Percentiles rank a stretch among this genome's conserved stretches.
Evolutionary conservation across 2,797 vertebrate species (phyloP).

Genomic region (Huso huso): DNA sequence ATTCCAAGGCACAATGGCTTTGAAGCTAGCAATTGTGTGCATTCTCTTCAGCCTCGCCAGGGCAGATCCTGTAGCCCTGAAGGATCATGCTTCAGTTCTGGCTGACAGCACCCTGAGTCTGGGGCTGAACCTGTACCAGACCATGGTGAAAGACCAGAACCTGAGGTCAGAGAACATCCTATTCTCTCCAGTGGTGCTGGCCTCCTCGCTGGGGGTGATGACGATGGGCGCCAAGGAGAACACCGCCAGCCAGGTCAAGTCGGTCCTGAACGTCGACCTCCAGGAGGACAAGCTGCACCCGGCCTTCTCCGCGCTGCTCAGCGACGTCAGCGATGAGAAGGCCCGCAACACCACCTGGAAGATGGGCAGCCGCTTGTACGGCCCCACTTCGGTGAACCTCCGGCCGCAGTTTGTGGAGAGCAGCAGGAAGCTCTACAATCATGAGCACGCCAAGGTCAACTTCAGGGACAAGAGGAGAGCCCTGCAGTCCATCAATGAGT

Average conservation of each 20-base stretch:
- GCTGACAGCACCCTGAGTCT: constrained; percentile 16
- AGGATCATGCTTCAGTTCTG: constrained; percentile 13
- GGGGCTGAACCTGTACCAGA: constrained; percentile 19
- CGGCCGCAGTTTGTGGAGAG: constrained; percentile 17
- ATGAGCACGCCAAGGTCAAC: constrained; percentile 14
- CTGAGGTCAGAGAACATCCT: constrained; percentile 18
- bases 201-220: constrained; percentile 24
- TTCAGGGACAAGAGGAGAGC: constrained; percentile 21
- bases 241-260: constrained; percentile 23
- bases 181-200: constrained; percentile 21
- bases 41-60: constrained; percentile 9
- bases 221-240: constrained; percentile 21
- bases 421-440: constrained; percentile 17
- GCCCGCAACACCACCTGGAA: constrained; percentile 20
- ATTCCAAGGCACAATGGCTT: constrained; percentile 14
- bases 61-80: constrained; percentile 15
- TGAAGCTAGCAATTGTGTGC: constrained; percentile 8
- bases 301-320: constrained; percentile 16
- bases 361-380: constrained; percentile 17
- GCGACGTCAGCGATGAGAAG: constrained; percentile 16
- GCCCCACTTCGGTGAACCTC: constrained; percentile 11
- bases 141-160: constrained; percentile 14
- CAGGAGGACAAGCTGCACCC: constrained; percentile 14
- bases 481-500: constrained; percentile 20
- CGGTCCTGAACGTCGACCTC: constrained; percentile 14